Base-by-base conservation (phyloP, 1,140 invertebrate genomes). In the Bicyclus anynana region DNA sequence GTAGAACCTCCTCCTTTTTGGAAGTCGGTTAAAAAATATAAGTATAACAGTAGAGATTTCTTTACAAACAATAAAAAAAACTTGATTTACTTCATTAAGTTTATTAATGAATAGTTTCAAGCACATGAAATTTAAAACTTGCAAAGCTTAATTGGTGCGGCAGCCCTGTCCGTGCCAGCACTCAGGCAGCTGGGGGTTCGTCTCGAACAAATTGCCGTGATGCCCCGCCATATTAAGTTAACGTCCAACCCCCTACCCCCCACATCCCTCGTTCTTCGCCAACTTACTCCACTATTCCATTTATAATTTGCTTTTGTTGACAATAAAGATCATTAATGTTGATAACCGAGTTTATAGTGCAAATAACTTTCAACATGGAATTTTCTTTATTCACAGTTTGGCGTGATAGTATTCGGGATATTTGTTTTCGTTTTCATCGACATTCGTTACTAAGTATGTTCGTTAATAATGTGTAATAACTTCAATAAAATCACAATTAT, bases 191-290 rank as follows among this genome's bases (percentile, higher is more conserved):
- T 75, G 65, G 64, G 77, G 78, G 78, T 78, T 84, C 80, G 77
- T 84, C 81, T 82, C 79, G 79, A 83, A 87, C 81, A 87, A 87
- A 84, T 87, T 84, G 80, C 80, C 78, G 74, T 76, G 81, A 77
- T 84, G 78, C 81, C 75, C 72, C 77, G 77, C 77, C 78, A 87
- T 84, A 87, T 84, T 84, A 84, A 83, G 78, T 84, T 84, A 84
- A 70, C 72, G 69, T 78, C 76, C 73, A 66, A 72, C 68, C 71
- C 56, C 6, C 69, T 60, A 54, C 65, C 59, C 67, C 59, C 44
- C 69, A 54, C 65, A 57, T 65, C 59, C 44, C 69, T 67, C 63
- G 65, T 73, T 69, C 74, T 77, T 73, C 71, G 70, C 77, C 59
- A 69, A 81, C 71, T 73, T 63, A 72, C 68, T 79, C 75, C 71